A percentile compares a stretch with the other conserved stretches of the same genome.
Conservation (phyloP, 2,888 invertebrate genomes). For the Mylabris sibirica region DNA sequence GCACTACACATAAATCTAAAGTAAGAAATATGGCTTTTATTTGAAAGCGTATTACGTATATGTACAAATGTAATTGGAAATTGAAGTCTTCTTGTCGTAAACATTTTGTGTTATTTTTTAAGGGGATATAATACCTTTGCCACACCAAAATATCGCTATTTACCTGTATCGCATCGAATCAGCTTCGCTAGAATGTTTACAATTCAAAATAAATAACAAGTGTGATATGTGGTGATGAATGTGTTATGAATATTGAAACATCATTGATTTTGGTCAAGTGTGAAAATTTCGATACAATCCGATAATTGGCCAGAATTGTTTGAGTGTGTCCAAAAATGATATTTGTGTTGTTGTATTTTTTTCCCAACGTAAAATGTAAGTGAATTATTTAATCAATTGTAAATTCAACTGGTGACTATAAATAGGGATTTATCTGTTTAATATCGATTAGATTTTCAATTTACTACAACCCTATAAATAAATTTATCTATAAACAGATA, state of each 20-base stretch:
- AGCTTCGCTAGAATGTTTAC: no score
- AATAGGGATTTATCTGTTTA: slow-evolving; percentile 5
- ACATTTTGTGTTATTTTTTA: neutral
- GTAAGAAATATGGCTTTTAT: neutral
- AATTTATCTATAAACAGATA: neutral
- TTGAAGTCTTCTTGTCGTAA: neutral
- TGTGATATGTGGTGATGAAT: no score
- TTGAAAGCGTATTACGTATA: neutral
- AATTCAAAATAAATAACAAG: no score
- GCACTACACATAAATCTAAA: neutral
- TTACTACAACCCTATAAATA: neutral
- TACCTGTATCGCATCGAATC: no score
- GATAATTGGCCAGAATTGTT: no score
- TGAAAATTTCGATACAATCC: no score
- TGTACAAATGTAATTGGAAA: neutral
- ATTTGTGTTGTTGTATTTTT: no score
- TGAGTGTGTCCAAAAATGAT: no score
- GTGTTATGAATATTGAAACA: no score
- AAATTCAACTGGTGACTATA: neutral
- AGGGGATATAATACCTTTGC: no score
- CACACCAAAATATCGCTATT: no score
- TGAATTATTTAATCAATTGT: neutral
- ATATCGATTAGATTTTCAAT: slow-evolving; percentile 5
- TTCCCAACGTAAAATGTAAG: neutral
- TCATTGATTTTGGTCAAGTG: no score